Percentiles rank a stretch among this genome's conserved stretches.
Conservation (phyloP, 2,888 invertebrate genomes). For the Aricia artaxerxes region DNA sequence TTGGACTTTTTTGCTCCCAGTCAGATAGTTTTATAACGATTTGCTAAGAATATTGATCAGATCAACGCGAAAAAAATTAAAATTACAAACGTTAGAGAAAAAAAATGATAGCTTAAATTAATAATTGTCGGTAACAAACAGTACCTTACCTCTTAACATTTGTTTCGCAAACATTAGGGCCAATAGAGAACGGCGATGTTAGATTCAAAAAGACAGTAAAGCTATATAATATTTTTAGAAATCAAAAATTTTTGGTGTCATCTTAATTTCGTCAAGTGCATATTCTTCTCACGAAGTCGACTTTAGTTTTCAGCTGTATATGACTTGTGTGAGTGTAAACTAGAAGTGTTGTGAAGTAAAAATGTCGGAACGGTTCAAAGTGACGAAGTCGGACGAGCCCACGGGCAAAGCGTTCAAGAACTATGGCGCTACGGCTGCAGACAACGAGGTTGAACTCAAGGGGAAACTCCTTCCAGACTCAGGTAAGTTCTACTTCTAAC, state of each 20-base stretch:
- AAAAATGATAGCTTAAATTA: no score
- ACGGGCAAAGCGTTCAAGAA: constrained; percentile 77
- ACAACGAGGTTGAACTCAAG: constrained; percentile 68
- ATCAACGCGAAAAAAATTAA: no score
- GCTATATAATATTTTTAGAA: no score
- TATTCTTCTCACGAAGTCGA: background rate
- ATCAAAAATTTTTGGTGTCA: no score
- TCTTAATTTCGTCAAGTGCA: background rate
- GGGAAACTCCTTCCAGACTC: constrained; percentile 69
- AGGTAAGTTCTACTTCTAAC: constrained; percentile 53
- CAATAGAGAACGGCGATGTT: background rate
- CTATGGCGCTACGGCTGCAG: constrained; percentile 81
- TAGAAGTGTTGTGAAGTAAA: constrained; percentile 47
- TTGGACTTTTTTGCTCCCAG: no score
- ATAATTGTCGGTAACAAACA: no score
- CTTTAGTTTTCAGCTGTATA: constrained; percentile 36
- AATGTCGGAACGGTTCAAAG: constrained; percentile 82
- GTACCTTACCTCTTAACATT: background rate
- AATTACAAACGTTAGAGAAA: no score
- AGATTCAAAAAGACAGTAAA: background rate
- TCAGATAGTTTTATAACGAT: no score
- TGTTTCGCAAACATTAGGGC: background rate
- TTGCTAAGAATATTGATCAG: no score
- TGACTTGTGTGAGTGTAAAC: constrained; percentile 40
- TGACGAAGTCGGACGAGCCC: constrained; percentile 81